phyloP scores from a whole-genome alignment of 1,140 invertebrate species.

The Yoshiicerus persimilis region DNA sequence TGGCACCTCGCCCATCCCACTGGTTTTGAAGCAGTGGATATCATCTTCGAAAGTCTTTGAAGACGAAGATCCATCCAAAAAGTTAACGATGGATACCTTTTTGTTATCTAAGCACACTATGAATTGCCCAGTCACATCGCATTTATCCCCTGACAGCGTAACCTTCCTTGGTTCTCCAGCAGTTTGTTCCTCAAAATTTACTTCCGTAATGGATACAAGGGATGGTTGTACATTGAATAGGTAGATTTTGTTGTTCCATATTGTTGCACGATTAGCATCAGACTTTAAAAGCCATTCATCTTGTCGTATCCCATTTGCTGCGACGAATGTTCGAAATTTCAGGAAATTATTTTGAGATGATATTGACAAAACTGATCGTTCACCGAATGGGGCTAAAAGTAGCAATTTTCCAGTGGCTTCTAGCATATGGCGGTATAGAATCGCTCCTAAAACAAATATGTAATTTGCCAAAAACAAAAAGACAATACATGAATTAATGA shows the following conservation, averaged over 20 bases:
- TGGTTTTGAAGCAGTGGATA: conserved; percentile 15
- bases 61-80: conserved; percentile 27
- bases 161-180: conserved; percentile 12
- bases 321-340: conserved; percentile 71
- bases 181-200: neutral
- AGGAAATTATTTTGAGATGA: conserved; percentile 26
- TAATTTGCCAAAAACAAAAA: neutral
- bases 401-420: conserved; percentile 55
- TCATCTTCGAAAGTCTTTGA: neutral
- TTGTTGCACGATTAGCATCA: conserved; percentile 23
- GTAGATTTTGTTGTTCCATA: conserved; percentile 26
- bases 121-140: conserved; percentile 33
- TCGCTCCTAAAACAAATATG: conserved; percentile 61
- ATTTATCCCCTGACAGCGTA: neutral
- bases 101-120: conserved; percentile 34
- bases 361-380: conserved; percentile 21
- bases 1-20: neutral
- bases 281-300: conserved; percentile 58
- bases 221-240: conserved; percentile 29
- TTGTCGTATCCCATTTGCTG: conserved; percentile 64
- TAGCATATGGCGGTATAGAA: conserved; percentile 78
- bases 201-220: neutral
- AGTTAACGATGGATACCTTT: conserved; percentile 20
- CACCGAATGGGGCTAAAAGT: conserved; percentile 30
- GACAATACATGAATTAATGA: too few species aligned